phyloP scores from a whole-genome alignment of 2,888 invertebrate genomes.

The Apeira syringaria region DNA sequence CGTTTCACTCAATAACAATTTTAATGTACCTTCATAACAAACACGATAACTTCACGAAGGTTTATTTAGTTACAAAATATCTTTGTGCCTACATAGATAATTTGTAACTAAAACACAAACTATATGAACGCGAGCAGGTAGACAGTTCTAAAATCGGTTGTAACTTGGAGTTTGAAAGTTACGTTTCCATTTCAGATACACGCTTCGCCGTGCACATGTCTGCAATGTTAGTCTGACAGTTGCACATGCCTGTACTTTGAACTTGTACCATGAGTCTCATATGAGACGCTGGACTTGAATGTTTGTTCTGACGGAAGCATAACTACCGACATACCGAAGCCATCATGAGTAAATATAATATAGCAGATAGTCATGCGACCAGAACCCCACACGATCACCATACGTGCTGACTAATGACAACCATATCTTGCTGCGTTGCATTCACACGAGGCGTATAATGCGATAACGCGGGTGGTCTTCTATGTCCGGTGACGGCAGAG shows the following conservation, averaged over 20 bases:
- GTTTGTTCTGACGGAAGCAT: background rate
- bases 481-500: too few relatives aligned
- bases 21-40: too few relatives aligned
- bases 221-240: conserved; percentile 28
- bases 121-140: conserved; percentile 27
- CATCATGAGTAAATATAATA: background rate
- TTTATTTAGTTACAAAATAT: conserved; percentile 10
- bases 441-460: too few relatives aligned
- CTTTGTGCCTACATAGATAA: background rate
- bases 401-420: too few relatives aligned
- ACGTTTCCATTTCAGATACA: conserved; percentile 41
- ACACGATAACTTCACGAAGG: conserved; percentile 6
- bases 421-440: too few relatives aligned
- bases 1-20: too few relatives aligned
- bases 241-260: conserved; percentile 28
- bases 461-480: too few relatives aligned
- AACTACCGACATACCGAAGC: too few relatives aligned
- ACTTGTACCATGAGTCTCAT: conserved; percentile 35
- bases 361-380: too few relatives aligned
- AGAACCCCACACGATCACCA: too few relatives aligned
- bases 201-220: conserved; percentile 24
- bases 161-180: conserved; percentile 48
- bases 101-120: conserved; percentile 15
- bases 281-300: conserved; percentile 23
- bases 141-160: conserved; percentile 63